A percentile compares a stretch with the other conserved stretches of the same genome.
These are phyloP conservation scores for Tuberolachnus salignus DNA, from an alignment of 2,888 invertebrate species.

Conservation along the genomic window DNA sequence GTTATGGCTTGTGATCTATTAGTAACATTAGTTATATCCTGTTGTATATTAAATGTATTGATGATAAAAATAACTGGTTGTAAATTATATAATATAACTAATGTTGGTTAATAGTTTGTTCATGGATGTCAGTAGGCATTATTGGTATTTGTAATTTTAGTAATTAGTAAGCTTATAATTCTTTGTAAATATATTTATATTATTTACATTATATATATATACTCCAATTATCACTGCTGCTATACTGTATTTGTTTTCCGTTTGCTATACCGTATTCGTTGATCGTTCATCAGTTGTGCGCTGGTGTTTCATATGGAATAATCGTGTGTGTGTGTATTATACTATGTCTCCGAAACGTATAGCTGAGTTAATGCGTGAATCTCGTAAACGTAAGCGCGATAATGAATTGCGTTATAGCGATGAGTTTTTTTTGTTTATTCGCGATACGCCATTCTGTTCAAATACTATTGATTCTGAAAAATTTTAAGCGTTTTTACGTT, in stretches of 20 bases:
- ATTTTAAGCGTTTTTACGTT: too few species aligned
- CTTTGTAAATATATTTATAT: slow-evolving; percentile 26
- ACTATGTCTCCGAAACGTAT: background rate
- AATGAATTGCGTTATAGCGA: too few species aligned
- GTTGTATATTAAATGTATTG: slow-evolving; percentile 16
- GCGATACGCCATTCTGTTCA: too few species aligned
- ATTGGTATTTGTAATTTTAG: slow-evolving; percentile 21
- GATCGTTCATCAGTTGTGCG: too few species aligned
- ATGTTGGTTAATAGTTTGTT: slow-evolving; percentile 16
- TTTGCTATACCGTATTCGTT: background rate
- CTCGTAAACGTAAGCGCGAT: too few species aligned
- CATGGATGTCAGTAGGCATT: too few species aligned
- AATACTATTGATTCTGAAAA: too few species aligned
- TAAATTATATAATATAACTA: slow-evolving; percentile 26
- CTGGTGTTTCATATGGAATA: slow-evolving; percentile 16
- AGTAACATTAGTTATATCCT: too few species aligned
- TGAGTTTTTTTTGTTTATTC: too few species aligned
- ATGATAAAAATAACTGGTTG: slow-evolving; percentile 11
- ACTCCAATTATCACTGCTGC: slow-evolving; percentile 19
- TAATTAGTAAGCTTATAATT: slow-evolving; percentile 31
- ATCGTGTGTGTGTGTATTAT: too few species aligned
- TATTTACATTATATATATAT: too few species aligned
- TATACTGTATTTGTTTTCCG: background rate
- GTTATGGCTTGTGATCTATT: background rate
- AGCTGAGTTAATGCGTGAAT: slow-evolving; percentile 3